Base-by-base conservation (phyloP, 2,888 invertebrate genomes). In the Spialia ferax region DNA sequence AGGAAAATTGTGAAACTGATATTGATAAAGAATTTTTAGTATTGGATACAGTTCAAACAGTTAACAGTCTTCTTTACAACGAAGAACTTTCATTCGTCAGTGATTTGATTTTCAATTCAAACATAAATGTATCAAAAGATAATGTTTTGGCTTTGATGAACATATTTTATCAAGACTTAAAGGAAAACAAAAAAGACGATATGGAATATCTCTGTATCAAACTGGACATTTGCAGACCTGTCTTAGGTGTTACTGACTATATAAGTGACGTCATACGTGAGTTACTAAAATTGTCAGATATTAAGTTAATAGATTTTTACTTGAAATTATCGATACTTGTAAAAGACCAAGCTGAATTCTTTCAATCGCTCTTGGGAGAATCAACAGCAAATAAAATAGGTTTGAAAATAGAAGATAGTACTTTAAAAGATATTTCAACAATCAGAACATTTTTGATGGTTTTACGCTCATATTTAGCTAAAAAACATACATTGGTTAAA, bases 211-310 rank as follows among this genome's bases (percentile, higher is more conserved):
- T 83, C 13, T 86, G 86, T 69, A 4, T 66, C 0, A 69, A 55
- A 10, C 70, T 77, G 1, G 11, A 72, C 0, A 68, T 84, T 38
- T 88, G 86, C 63, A 77, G 79, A 69, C 60, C 72, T 1, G 82
- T 75, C 32, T 85, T 86, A 5, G 78, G 78, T 1, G 81, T 80
- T 38, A 77, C 77, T 2, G 85, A 84, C 69, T 77, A 78, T 22
- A 45, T 79, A 10, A 76, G 75, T 1, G 79, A 81, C 35, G 68
- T 85, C 2, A 26, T 83, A 7, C 75, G 67, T 6, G 77, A 78
- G 42, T 20, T 84, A 35, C 20, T 82, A n/a, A 75, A 72, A 35
- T 69, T 85, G 5, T 35, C 77, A 2, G 76, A 81, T 15, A 10
- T 48, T 0, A 75, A 78, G 64, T 68, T 87, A 2, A 15, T 18